phyloP scores from a whole-genome alignment of 2,113 vertebrate species.

The Neolamprologus sp. region DNA sequence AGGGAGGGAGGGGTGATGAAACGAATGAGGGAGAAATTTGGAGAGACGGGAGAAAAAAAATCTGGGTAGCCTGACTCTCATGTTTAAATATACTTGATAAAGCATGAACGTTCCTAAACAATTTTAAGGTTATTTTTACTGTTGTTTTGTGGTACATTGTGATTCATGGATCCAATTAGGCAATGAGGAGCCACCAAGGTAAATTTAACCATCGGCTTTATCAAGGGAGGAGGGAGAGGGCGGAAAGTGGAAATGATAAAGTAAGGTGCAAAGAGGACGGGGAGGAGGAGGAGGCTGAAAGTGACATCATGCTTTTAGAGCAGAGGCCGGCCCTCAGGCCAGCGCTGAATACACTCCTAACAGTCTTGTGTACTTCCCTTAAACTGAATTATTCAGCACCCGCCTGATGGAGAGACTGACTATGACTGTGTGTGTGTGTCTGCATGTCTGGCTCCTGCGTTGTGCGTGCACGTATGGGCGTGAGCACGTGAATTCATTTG shows the following conservation, averaged over 20 bases:
- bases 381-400: conserved; percentile 61
- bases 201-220: neutral
- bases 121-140: neutral
- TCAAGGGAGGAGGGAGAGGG: neutral
- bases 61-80: neutral
- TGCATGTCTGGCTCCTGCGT: neutral
- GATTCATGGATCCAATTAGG: conserved; percentile 5
- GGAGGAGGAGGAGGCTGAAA: conserved; percentile 7
- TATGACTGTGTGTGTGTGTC: neutral
- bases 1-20: neutral
- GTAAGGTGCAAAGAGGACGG: neutral
- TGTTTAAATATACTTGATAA: neutral
- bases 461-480: neutral
- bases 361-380: conserved; percentile 65
- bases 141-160: neutral
- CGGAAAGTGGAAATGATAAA: neutral
- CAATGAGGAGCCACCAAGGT: neutral
- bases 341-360: conserved; percentile 41
- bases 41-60: neutral
- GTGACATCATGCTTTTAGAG: conserved; percentile 70
- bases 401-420: conserved; percentile 61
- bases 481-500: conserved; percentile 13
- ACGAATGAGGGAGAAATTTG: neutral
- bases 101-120: neutral
- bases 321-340: conserved; percentile 51